Evolutionary conservation across 2,113 vertebrate species (phyloP).

Genomic region (Vulpes lagopus): DNA sequence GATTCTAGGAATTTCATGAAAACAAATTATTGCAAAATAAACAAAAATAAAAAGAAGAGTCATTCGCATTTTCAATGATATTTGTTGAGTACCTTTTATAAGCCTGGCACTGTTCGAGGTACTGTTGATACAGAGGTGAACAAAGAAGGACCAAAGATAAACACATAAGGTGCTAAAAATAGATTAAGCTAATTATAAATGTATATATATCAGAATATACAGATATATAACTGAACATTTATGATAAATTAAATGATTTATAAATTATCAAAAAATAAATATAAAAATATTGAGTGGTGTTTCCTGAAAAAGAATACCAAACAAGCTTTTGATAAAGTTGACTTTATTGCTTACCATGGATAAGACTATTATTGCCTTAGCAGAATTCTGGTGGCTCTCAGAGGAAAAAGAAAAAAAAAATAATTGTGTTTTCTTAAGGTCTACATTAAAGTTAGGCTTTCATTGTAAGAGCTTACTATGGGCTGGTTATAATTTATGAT

Average conservation of each 20-base stretch:
- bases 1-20: neutral
- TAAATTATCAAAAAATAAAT: neutral
- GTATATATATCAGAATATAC: neutral
- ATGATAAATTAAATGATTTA: neutral
- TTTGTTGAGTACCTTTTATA: neutral
- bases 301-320: neutral
- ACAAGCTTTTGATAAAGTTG: neutral
- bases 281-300: neutral
- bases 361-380: neutral
- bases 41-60: neutral
- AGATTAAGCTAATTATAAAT: neutral
- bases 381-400: neutral
- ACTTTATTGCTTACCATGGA: neutral
- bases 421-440: neutral
- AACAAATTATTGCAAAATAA: neutral
- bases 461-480: neutral
- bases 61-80: neutral
- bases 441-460: neutral
- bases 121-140: neutral
- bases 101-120: neutral
- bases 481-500: neutral
- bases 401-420: neutral
- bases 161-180: neutral
- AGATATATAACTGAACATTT: neutral
- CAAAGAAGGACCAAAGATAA: neutral